These are phyloP conservation scores for Eudiplozoon nipponicum DNA, from an alignment of 2,888 invertebrate species.

Conservation along the genomic window DNA sequence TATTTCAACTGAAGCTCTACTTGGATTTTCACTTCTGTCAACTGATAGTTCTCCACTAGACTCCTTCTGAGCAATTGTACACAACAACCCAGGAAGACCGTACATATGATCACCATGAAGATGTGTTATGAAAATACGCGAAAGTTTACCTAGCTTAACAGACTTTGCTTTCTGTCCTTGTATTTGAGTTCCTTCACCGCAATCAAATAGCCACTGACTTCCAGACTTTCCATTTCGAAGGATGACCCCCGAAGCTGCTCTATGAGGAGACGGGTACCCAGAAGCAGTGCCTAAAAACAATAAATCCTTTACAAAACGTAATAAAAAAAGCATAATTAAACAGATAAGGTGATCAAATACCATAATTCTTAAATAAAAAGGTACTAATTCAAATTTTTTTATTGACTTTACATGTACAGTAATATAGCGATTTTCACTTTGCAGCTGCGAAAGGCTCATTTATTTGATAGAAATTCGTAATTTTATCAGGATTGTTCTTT, in stretches of 20 bases:
- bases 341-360: no score
- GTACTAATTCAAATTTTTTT: no score
- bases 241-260: slow-evolving; percentile 21
- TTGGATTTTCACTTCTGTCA: background rate
- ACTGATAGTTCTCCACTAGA: slow-evolving; percentile 17
- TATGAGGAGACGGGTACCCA: slow-evolving; percentile 21
- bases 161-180: slow-evolving; percentile 25
- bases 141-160: slow-evolving; percentile 23
- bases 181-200: slow-evolving; percentile 29
- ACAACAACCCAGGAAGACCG: slow-evolving; percentile 28
- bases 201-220: slow-evolving; percentile 28
- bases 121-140: slow-evolving; percentile 29
- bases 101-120: slow-evolving; percentile 30
- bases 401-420: background rate
- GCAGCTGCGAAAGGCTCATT: background rate
- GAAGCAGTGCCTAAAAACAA: slow-evolving; percentile 23
- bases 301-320: slow-evolving; percentile 18
- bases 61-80: slow-evolving; percentile 24
- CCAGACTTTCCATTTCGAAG: slow-evolving; percentile 19
- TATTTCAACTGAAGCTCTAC: slow-evolving; percentile 20
- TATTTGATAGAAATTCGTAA: no score
- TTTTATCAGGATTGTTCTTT: background rate
- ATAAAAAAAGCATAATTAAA: background rate
- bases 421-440: background rate
- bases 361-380: no score